phyloP scores from a whole-genome alignment of 2,888 invertebrate genomes.

The Geotrupes spiniger region DNA sequence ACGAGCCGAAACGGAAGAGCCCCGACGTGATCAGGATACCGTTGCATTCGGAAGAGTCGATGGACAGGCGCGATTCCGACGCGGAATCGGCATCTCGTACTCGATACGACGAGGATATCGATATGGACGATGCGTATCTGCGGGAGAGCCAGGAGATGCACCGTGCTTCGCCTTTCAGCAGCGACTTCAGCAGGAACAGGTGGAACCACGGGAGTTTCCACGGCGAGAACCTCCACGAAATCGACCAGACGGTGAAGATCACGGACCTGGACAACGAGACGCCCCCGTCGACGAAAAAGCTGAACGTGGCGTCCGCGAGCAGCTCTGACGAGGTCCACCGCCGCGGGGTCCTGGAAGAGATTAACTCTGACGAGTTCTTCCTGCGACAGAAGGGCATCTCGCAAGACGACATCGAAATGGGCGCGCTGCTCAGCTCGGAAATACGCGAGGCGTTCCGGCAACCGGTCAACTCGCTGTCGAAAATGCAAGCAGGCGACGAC shows the following conservation, averaged over 20 bases:
- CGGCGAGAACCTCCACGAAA: conserved; percentile 23
- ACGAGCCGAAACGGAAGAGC: conserved; percentile 22
- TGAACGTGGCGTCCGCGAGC: conserved; percentile 16
- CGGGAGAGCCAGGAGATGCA: conserved; percentile 57
- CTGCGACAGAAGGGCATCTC: conserved; percentile 79
- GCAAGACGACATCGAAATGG: conserved; percentile 76
- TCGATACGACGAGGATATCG: conserved; percentile 45
- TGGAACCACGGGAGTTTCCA: conserved; percentile 49
- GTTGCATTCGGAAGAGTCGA: conserved; percentile 44
- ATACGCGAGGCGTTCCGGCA: conserved; percentile 75
- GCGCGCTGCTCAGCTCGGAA: conserved; percentile 74
- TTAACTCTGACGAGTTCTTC: conserved; percentile 85
- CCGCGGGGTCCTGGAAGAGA: conserved; percentile 75
- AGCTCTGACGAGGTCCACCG: conserved; percentile 36
- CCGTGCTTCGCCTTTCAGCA: conserved; percentile 30
- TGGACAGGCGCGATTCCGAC: conserved; percentile 40
- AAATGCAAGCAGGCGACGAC: conserved; percentile 49
- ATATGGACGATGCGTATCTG: conserved; percentile 55
- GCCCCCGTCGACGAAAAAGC: conserved; percentile 16
- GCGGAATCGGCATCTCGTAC: conserved; percentile 35
- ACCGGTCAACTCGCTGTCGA: conserved; percentile 64
- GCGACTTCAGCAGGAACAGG: conserved; percentile 43
- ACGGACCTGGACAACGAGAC: conserved; percentile 19
- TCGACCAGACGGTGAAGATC: conserved; percentile 9
- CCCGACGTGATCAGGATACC: conserved; percentile 42